These are phyloP conservation scores for Drosophila repleta DNA, from an alignment of 1,140 invertebrate genomes.

Conservation along the genomic window DNA sequence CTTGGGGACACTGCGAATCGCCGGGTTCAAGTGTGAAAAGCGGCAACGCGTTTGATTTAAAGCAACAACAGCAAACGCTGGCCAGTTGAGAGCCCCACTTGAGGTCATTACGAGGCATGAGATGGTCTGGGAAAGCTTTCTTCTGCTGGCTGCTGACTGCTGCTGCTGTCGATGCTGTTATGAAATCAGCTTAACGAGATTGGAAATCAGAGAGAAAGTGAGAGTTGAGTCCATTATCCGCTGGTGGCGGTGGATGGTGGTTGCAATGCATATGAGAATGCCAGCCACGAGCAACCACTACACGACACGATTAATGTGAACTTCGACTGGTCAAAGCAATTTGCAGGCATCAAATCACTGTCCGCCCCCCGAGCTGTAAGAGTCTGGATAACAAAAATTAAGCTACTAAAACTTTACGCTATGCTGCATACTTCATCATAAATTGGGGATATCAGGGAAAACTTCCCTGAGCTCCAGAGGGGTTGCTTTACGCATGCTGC, in stretches of 20 bases:
- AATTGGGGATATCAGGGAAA: slow-evolving; percentile 55
- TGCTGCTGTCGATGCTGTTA: slow-evolving; percentile 58
- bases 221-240: slow-evolving; percentile 60
- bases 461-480: slow-evolving; percentile 47
- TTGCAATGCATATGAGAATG: slow-evolving; percentile 34
- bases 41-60: slow-evolving; percentile 72
- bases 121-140: slow-evolving; percentile 1
- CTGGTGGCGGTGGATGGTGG: slow-evolving; percentile 53
- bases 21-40: slow-evolving; percentile 71
- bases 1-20: slow-evolving; percentile 41
- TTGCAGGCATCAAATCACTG: slow-evolving; percentile 73
- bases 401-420: slow-evolving; percentile 60
- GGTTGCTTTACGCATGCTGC: slow-evolving; percentile 56
- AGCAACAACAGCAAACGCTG: slow-evolving; percentile 55
- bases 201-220: slow-evolving; percentile 69
- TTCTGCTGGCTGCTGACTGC: slow-evolving; percentile 9
- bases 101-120: slow-evolving; percentile 32
- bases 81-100: slow-evolving; percentile 39
- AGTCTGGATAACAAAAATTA: slow-evolving; percentile 23
- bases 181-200: slow-evolving; percentile 80
- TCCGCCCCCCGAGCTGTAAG: slow-evolving; percentile 10
- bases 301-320: slow-evolving; percentile 13
- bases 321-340: slow-evolving; percentile 67
- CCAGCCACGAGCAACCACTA: background rate
- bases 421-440: slow-evolving; percentile 71